Percentiles rank a stretch among this genome's conserved stretches.
Evolutionary conservation across 2,888 invertebrate species (phyloP).

Genomic region (Phengaris arion): DNA sequence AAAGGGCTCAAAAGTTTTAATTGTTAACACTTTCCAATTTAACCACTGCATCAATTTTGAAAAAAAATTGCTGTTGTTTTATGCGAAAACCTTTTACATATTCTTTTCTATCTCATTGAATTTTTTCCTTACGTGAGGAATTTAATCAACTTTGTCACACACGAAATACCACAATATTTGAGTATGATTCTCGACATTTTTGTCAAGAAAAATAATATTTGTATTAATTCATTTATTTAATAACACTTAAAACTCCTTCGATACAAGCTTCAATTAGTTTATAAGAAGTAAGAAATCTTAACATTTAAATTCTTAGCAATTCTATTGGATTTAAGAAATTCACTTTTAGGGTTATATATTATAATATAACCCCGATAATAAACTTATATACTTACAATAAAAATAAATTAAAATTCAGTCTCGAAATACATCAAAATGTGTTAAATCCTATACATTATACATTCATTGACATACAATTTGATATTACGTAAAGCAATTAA

Average conservation of each 20-base stretch:
- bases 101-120: not conserved
- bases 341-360: not conserved
- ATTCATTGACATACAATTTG: conserved; percentile 9
- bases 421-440: not conserved
- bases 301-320: not conserved
- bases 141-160: no score
- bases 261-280: no score
- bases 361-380: no score
- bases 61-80: not conserved
- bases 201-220: no score
- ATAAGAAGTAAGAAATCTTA: no score
- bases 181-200: no score
- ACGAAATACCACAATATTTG: no score
- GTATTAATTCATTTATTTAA: no score
- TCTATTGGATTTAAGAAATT: not conserved
- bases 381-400: not conserved
- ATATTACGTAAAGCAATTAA: conserved; percentile 4
- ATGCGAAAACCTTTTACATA: not conserved
- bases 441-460: not conserved
- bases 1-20: conserved; percentile 7
- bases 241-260: no score
- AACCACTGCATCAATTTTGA: not conserved
- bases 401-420: not conserved
- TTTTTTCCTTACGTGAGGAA: no score
- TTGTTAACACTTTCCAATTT: conserved; percentile 7